Conservation (phyloP, 2,888 invertebrate species). For the Apoda limacodes region DNA sequence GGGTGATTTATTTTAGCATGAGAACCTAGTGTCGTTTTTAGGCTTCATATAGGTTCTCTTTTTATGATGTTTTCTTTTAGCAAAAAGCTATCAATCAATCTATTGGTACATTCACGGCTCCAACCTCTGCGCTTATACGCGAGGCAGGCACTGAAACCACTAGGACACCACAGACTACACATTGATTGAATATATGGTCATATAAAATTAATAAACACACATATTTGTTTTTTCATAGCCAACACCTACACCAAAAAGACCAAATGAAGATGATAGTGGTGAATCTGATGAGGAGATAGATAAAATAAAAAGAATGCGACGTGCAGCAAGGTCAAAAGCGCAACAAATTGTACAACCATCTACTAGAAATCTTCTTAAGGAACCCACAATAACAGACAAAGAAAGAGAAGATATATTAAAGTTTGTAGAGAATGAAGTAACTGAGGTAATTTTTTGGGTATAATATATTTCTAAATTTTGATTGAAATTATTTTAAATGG, state of each 20-base stretch:
- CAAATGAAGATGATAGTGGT: slow-evolving; percentile 74
- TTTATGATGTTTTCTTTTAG: too few species aligned
- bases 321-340: slow-evolving; percentile 65
- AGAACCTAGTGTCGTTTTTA: too few species aligned
- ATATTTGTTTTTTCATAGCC: slow-evolving; percentile 79
- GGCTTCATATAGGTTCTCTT: too few species aligned
- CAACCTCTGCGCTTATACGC: too few species aligned
- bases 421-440: slow-evolving; percentile 86
- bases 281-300: slow-evolving; percentile 75
- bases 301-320: slow-evolving; percentile 72
- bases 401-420: slow-evolving; percentile 84
- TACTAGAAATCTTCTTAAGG: slow-evolving; percentile 66
- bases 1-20: too few species aligned
- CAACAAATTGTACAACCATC: slow-evolving; percentile 38
- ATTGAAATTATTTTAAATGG: too few species aligned
- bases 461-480: too few species aligned
- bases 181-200: too few species aligned
- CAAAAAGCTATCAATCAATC: not conserved
- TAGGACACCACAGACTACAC: too few species aligned
- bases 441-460: slow-evolving; percentile 74
- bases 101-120: not conserved
- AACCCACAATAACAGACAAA: slow-evolving; percentile 75
- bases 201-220: slow-evolving; percentile 1
- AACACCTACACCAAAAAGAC: slow-evolving; percentile 84
- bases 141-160: too few species aligned